Evolutionary conservation across 2,797 vertebrate genomes (phyloP), one percentile per base, ranked within the genome.

Genomic region (Danionella dracula): DNA sequence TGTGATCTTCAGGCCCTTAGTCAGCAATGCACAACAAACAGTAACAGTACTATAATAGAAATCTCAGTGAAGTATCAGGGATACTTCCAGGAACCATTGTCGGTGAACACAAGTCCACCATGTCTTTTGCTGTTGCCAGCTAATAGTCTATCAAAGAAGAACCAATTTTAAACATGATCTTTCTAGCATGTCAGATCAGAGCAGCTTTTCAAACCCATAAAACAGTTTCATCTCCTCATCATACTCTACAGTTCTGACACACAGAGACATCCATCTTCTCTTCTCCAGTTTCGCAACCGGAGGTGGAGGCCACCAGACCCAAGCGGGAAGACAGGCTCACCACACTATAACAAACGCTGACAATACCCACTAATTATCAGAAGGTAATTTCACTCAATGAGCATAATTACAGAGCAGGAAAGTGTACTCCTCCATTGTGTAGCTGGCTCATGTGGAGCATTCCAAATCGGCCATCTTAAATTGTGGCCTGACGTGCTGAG

Each of bases 331-430:
- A 83, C 66, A 55, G 67, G 61, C 70, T 69, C 71, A 76, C 76
- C 80, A 84, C 32, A 68, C 71, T 58, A 73, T 84, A 84, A 84
- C 85, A 86, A 86, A 87, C 78, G 82, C 87, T 86, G 87, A 90
- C 90, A 89, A 87, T 87, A 90, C 87, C 88, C 84, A 81, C 80
- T 86, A 90, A 90, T 88, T 90, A 90, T 77, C 80, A 32, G 79
- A 79, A 85, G 86, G 86, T 83, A 90, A 88, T 87, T 90, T 89
- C 92, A 86, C 83, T 84, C 85, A 88, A 87, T 88, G 85, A 89
- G 86, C 84, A 89, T 91, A 92, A 92, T 92, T 91, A 90, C 83
- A 75, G 78, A 60, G 78, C 68, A 70, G 82, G 84, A 74, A 73
- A 84, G 75, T 78, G 81, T 82, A 77, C 84, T 74, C 80, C 77